Conservation (phyloP, 2,888 invertebrate species). For the Tachystola acroxantha region DNA sequence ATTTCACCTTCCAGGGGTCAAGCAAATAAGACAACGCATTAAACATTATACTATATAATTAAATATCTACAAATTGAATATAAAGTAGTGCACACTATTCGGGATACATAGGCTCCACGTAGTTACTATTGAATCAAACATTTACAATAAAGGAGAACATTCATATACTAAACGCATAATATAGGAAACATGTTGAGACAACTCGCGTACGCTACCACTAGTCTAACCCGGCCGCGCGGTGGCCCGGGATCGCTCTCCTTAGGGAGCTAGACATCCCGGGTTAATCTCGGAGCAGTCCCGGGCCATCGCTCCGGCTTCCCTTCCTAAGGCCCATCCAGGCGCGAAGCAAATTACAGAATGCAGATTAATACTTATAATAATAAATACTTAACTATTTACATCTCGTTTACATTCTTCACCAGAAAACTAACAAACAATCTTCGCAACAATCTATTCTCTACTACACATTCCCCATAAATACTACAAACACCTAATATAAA, state of each 20-base stretch:
- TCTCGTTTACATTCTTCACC: slow-evolving; percentile 25
- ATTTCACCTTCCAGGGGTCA: slow-evolving; percentile 54
- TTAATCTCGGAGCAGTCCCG: slow-evolving; percentile 2
- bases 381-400: slow-evolving; percentile 71
- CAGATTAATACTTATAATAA: slow-evolving; percentile 62
- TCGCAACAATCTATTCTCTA: neutral
- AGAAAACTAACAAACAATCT: slow-evolving; percentile 19
- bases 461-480: too few relatives aligned
- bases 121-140: slow-evolving; percentile 61
- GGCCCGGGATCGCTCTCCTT: neutral
- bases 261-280: neutral
- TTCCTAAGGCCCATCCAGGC: slow-evolving; percentile 34
- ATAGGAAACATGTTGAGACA: slow-evolving; percentile 72
- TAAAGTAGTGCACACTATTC: slow-evolving; percentile 69
- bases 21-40: slow-evolving; percentile 73
- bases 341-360: slow-evolving; percentile 70
- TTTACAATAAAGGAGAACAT: slow-evolving; percentile 76
- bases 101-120: slow-evolving; percentile 53
- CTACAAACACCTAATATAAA: too few relatives aligned
- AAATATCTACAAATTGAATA: slow-evolving; percentile 77
- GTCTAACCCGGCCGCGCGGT: slow-evolving; percentile 21
- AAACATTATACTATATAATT: slow-evolving; percentile 77
- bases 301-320: slow-evolving; percentile 6
- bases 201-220: slow-evolving; percentile 48
- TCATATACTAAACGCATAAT: slow-evolving; percentile 74